These are phyloP conservation scores for Drosophila simulans DNA, from an alignment of 1,140 invertebrate species.

Conservation along the genomic window DNA sequence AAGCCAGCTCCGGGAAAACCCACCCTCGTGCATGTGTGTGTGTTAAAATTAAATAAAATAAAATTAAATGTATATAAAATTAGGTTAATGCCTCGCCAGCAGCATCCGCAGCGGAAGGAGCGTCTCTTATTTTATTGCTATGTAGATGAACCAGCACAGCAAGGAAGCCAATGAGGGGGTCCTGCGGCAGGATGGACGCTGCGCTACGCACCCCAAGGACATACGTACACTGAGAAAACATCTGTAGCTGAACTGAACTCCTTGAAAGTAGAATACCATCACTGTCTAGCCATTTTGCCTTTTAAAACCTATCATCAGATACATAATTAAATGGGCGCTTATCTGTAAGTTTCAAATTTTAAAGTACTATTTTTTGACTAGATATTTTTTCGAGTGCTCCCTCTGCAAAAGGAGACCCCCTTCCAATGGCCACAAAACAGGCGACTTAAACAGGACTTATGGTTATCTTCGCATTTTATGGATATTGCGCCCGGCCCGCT, in stretches of 20 bases:
- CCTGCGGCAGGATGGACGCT: constrained; percentile 58
- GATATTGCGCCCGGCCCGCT: constrained; percentile 72
- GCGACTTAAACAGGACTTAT: constrained; percentile 83
- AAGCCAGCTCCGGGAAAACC: constrained; percentile 5
- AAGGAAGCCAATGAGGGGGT: constrained; percentile 5
- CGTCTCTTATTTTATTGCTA: constrained; percentile 83
- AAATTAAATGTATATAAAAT: constrained; percentile 82
- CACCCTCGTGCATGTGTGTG: constrained; percentile 42
- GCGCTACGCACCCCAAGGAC: constrained; percentile 41
- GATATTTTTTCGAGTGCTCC: constrained; percentile 1
- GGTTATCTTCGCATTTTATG: constrained; percentile 84
- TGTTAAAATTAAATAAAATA: constrained; percentile 83
- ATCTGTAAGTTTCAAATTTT: neutral
- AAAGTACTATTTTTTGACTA: too few species aligned
- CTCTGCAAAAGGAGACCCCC: neutral
- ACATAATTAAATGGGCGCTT: neutral
- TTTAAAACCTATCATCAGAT: too few species aligned
- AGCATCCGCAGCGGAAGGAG: constrained; percentile 25
- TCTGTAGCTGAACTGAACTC: too few species aligned
- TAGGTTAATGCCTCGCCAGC: constrained; percentile 68
- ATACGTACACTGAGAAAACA: constrained; percentile 30
- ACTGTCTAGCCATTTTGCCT: too few species aligned
- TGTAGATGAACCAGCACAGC: constrained; percentile 74
- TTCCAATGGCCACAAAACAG: constrained; percentile 46
- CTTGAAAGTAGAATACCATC: too few species aligned